Evolutionary conservation across 2,113 vertebrate genomes (phyloP).

Genomic region (Bungarus multicinctus): DNA sequence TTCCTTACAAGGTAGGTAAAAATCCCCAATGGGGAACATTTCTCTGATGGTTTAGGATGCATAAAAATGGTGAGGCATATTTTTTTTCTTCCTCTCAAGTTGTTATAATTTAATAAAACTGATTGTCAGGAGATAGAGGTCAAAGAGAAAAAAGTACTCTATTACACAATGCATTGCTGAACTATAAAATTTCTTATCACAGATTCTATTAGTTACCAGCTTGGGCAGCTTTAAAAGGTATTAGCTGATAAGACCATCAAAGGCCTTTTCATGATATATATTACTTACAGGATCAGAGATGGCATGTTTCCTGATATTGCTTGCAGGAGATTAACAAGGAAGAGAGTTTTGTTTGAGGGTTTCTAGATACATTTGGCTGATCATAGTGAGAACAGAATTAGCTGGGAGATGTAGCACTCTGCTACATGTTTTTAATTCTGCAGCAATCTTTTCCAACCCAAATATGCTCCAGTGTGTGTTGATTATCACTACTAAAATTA

Average conservation of each 20-base stretch:
- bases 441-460: background rate
- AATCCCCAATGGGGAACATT: background rate
- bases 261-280: background rate
- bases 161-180: background rate
- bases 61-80: background rate
- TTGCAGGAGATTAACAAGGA: background rate
- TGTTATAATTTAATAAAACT: background rate
- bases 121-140: background rate
- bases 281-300: background rate
- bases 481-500: background rate
- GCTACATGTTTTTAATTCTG: background rate
- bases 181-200: background rate
- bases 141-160: background rate
- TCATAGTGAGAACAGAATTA: background rate
- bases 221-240: background rate
- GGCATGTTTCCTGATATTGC: background rate
- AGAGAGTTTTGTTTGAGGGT: background rate
- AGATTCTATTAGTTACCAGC: background rate
- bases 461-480: background rate
- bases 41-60: background rate
- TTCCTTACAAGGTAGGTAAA: background rate
- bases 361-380: background rate
- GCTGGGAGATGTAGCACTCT: background rate
- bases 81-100: background rate
- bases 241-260: background rate